These are phyloP conservation scores for Takifugu rubripes DNA, from an alignment of 2,797 vertebrate species.

Conservation along the genomic window DNA sequence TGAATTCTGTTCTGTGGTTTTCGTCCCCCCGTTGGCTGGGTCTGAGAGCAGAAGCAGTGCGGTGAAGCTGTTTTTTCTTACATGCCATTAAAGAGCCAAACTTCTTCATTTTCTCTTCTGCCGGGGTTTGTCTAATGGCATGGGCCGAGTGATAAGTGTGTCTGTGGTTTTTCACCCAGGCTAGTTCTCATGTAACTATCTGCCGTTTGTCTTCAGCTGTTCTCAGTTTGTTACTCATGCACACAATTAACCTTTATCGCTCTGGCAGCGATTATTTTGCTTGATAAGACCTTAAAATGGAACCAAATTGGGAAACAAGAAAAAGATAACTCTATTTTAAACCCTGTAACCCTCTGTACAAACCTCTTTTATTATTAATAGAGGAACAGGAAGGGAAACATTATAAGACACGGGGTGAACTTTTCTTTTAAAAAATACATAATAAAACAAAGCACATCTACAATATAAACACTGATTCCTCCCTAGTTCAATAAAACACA, in stretches of 20 bases:
- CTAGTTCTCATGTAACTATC: background rate
- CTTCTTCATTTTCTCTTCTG: constrained; percentile 9
- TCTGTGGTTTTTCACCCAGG: constrained; percentile 38
- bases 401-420: constrained; percentile 34
- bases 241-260: too few relatives aligned
- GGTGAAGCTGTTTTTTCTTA: constrained; percentile 35
- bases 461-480: constrained; percentile 66
- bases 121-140: constrained; percentile 8
- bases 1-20: constrained; percentile 40
- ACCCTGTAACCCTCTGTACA: constrained; percentile 74
- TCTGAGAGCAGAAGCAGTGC: constrained; percentile 29
- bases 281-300: background rate
- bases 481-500: constrained; percentile 55
- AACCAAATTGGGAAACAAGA: constrained; percentile 7
- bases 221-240: background rate
- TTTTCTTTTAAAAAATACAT: constrained; percentile 48
- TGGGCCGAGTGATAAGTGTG: background rate
- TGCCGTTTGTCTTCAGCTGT: constrained; percentile 22
- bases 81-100: constrained; percentile 21
- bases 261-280: background rate
- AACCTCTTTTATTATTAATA: constrained; percentile 37
- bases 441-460: constrained; percentile 61
- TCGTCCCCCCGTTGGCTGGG: constrained; percentile 8
- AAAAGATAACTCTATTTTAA: constrained; percentile 25
- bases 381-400: constrained; percentile 35